A percentile compares a stretch with the other conserved stretches of the same genome.
Conservation (phyloP, 2,888 invertebrate species). For the Deroplatys truncata region DNA sequence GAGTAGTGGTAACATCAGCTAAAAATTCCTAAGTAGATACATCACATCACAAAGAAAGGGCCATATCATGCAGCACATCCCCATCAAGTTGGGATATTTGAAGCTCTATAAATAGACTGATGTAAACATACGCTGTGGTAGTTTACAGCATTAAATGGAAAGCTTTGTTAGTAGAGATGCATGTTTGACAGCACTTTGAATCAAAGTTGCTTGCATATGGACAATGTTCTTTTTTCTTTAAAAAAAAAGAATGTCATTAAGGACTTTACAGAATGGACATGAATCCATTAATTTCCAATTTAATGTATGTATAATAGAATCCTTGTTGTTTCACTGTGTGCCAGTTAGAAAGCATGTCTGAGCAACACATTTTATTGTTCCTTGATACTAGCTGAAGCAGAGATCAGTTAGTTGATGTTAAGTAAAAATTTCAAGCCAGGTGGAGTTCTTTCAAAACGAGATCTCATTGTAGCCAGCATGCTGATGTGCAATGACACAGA, state of each 20-base stretch:
- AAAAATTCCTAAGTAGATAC: background rate
- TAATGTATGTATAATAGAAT: background rate
- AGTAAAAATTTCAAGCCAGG: background rate
- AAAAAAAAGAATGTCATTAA: background rate
- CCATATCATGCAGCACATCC: background rate
- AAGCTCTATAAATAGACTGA: background rate
- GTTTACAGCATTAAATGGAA: background rate
- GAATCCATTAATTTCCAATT: background rate
- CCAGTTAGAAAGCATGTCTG: background rate
- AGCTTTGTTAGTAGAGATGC: background rate
- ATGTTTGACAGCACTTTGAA: background rate
- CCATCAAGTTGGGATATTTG: background rate
- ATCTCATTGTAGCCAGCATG: background rate
- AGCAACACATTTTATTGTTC: background rate
- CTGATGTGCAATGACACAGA: background rate
- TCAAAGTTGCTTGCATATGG: background rate
- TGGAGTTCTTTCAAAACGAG: background rate
- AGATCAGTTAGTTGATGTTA: background rate
- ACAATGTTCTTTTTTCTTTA: background rate
- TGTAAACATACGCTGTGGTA: background rate
- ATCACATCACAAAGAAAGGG: background rate
- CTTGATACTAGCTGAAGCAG: background rate
- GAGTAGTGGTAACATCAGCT: background rate
- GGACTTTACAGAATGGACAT: background rate
- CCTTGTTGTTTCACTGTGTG: background rate